These are phyloP conservation scores for Colius striatus DNA, from an alignment of 2,113 vertebrate genomes.

Conservation along the genomic window DNA sequence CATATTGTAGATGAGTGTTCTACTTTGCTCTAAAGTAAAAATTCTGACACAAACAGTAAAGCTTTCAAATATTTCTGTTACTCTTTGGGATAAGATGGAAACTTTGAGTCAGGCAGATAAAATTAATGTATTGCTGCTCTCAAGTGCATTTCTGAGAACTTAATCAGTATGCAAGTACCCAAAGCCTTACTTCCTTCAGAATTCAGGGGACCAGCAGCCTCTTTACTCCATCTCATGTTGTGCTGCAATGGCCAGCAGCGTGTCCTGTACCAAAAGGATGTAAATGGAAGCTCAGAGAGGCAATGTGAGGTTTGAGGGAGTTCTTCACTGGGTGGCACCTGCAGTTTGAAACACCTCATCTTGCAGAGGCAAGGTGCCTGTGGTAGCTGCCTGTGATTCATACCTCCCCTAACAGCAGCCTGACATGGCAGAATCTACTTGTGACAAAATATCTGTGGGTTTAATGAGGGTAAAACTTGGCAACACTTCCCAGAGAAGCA, in stretches of 20 bases:
- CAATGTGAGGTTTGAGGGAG: slow-evolving; percentile 28
- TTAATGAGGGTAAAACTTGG: slow-evolving; percentile 73
- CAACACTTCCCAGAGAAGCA: slow-evolving; percentile 10
- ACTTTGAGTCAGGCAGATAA: neutral
- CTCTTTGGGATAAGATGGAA: neutral
- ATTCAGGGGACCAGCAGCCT: neutral
- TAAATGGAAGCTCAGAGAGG: slow-evolving; percentile 27
- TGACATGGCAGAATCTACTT: slow-evolving; percentile 58
- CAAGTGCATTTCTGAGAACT: neutral
- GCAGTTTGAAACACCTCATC: slow-evolving; percentile 33
- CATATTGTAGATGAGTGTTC: neutral
- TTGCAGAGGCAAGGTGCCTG: slow-evolving; percentile 37
- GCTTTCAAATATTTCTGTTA: neutral
- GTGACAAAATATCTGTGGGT: slow-evolving; percentile 50
- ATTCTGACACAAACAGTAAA: neutral
- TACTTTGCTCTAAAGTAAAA: neutral
- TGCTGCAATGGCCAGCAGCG: slow-evolving; percentile 7
- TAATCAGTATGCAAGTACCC: neutral
- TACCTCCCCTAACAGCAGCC: slow-evolving; percentile 31
- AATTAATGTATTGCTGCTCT: neutral
- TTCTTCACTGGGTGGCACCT: slow-evolving; percentile 54
- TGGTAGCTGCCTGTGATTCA: slow-evolving; percentile 56
- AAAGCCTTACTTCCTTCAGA: neutral
- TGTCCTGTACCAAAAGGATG: neutral
- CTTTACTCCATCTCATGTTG: neutral